phyloP scores from a whole-genome alignment of 2,113 vertebrate genomes.

The Nycticebus coucang region DNA sequence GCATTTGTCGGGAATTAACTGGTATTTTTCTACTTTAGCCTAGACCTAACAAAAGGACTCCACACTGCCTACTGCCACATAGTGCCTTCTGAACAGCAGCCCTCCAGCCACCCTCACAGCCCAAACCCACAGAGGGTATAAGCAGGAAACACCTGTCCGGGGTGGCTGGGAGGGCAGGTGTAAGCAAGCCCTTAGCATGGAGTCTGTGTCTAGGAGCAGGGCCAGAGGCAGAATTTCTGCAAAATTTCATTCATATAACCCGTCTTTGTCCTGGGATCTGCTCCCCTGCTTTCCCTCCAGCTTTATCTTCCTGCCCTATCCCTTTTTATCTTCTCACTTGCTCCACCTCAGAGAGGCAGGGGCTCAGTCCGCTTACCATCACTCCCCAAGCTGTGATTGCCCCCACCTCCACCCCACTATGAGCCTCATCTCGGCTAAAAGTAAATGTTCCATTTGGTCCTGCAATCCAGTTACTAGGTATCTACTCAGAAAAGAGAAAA shows the following conservation, averaged over 20 bases:
- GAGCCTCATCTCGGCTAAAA: not conserved
- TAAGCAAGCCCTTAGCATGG: not conserved
- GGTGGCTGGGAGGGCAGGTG: rapidly evolving
- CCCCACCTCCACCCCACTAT: not conserved
- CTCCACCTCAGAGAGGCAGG: not conserved
- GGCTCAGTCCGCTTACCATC: not conserved
- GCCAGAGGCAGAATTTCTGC: not conserved
- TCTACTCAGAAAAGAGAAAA: too few species aligned
- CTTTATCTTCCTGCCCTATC: rapidly evolving
- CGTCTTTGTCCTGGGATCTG: not conserved
- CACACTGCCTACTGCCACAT: not conserved
- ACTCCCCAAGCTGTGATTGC: not conserved
- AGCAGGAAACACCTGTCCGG: not conserved
- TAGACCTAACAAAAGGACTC: not conserved
- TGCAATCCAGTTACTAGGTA: too few species aligned
- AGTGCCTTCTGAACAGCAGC: too few species aligned
- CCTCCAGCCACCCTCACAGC: not conserved
- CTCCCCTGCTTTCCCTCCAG: not conserved
- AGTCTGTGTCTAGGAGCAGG: not conserved
- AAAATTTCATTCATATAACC: not conserved
- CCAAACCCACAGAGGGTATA: not conserved
- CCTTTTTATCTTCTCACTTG: not conserved
- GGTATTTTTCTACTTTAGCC: too few species aligned
- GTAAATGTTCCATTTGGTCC: too few species aligned
- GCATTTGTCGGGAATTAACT: too few species aligned